Percentiles rank a stretch among this genome's conserved stretches.
Evolutionary conservation across 2,113 vertebrate genomes (phyloP).

Genomic region (Anguilla rostrata): DNA sequence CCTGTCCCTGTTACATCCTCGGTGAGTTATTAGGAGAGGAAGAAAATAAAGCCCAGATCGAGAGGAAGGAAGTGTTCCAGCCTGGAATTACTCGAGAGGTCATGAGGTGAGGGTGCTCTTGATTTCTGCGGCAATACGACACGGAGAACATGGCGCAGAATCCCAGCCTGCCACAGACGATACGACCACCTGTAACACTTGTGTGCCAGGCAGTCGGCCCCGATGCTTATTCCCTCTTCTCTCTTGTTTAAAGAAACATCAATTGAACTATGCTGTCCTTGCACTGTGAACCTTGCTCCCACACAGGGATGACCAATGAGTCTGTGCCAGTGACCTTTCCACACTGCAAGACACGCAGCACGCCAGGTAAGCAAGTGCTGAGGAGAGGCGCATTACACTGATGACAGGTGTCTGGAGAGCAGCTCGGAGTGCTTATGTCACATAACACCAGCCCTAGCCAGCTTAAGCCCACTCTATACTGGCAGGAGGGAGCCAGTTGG

Average conservation of each 20-base stretch:
- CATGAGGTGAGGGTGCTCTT: neutral
- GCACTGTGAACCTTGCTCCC: too few relatives aligned
- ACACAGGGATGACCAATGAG: too few relatives aligned
- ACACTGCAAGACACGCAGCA: too few relatives aligned
- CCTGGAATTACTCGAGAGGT: neutral
- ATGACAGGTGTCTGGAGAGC: too few relatives aligned
- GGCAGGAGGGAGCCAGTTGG: too few relatives aligned
- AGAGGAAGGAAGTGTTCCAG: neutral
- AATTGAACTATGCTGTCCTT: too few relatives aligned
- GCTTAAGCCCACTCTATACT: too few relatives aligned
- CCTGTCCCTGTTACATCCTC: conserved; percentile 12
- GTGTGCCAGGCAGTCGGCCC: neutral
- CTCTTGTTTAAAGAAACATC: neutral
- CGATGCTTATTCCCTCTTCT: neutral
- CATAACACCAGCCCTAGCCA: too few relatives aligned
- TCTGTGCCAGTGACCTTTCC: too few relatives aligned
- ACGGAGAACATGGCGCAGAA: neutral
- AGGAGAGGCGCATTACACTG: too few relatives aligned
- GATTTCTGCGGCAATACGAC: neutral
- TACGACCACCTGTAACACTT: neutral
- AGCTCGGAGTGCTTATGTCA: too few relatives aligned
- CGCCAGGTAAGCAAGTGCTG: too few relatives aligned
- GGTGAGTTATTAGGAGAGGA: conserved; percentile 17
- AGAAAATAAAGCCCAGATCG: neutral
- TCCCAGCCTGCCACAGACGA: neutral